Conservation (phyloP, 2,113 vertebrate species). For the Tympanuchus pallidicinctus region DNA sequence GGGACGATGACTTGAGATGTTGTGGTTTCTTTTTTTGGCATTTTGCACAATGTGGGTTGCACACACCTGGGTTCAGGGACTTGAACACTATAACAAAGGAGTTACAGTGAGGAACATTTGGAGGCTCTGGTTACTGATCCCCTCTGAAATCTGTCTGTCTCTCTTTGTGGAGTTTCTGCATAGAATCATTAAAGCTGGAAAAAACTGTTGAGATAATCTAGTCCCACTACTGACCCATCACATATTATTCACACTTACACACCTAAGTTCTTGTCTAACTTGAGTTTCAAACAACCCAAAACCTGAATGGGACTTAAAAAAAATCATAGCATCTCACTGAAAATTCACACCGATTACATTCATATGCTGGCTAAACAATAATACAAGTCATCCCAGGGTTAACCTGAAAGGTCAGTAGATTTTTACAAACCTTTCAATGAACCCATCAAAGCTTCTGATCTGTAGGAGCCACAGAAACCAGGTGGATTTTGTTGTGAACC, state of each 20-base stretch:
- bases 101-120: background rate
- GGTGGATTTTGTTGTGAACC: constrained; percentile 52
- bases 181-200: too few relatives aligned
- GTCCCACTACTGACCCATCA: too few relatives aligned
- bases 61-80: background rate
- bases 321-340: background rate
- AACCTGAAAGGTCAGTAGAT: background rate
- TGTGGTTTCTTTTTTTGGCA: background rate
- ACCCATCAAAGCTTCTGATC: background rate
- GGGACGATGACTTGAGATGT: background rate
- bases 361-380: background rate
- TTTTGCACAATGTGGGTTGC: background rate
- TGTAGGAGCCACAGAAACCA: constrained; percentile 21
- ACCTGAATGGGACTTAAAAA: background rate
- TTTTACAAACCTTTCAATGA: constrained; percentile 19
- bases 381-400: background rate
- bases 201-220: too few relatives aligned
- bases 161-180: fast-evolving
- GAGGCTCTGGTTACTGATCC: background rate
- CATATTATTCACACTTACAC: too few relatives aligned
- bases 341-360: background rate
- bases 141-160: background rate
- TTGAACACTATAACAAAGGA: background rate
- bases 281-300: background rate
- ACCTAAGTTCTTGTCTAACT: background rate